Evolutionary conservation across 2,113 vertebrate species (phyloP).

Genomic region (Labeo catla): DNA sequence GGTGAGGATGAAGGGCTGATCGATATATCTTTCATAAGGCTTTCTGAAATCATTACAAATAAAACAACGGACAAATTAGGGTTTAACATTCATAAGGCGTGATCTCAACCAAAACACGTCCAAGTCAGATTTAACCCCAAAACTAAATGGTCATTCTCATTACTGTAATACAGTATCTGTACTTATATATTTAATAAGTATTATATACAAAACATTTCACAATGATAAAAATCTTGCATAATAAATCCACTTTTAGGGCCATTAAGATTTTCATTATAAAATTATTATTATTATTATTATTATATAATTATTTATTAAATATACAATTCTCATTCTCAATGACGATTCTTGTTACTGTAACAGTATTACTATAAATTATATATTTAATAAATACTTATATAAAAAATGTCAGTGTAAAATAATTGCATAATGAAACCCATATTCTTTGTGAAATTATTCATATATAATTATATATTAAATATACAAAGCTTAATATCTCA

Average conservation of each 20-base stretch:
- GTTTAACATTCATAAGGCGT: slow-evolving; percentile 25
- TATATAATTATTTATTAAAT: background rate
- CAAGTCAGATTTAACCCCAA: background rate
- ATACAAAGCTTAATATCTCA: too few relatives aligned
- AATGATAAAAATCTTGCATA: background rate
- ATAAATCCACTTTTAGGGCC: background rate
- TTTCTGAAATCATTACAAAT: slow-evolving; percentile 15
- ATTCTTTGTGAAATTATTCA: too few relatives aligned
- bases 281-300: too few relatives aligned
- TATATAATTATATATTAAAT: too few relatives aligned
- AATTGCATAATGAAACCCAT: background rate
- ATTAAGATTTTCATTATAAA: background rate
- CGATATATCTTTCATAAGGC: slow-evolving; percentile 30
- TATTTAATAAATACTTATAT: background rate
- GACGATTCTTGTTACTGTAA: background rate
- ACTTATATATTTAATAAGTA: background rate
- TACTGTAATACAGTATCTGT: too few relatives aligned
- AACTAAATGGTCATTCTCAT: background rate
- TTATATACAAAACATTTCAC: background rate
- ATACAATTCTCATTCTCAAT: background rate
- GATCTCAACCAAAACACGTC: background rate
- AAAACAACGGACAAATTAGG: background rate
- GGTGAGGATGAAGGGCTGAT: background rate
- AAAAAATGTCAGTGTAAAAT: too few relatives aligned
- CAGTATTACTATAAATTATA: background rate